Evolutionary conservation across 1,140 invertebrate genomes (phyloP).

Genomic region (Capitella teleta): DNA sequence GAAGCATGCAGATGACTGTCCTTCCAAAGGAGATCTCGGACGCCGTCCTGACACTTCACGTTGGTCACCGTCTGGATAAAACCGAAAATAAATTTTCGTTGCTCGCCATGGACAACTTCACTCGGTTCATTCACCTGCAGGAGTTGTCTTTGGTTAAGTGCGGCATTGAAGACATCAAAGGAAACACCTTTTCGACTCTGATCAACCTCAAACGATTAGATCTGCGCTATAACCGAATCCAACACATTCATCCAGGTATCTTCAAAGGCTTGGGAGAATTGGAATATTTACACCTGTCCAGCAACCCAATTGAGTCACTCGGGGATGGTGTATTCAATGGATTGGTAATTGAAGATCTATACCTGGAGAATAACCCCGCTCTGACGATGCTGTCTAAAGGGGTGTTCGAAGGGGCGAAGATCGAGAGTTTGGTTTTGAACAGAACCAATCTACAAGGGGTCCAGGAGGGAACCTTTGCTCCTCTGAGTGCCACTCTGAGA

Average conservation of each 20-base stretch:
- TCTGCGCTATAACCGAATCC: constrained; percentile 7
- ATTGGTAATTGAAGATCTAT: constrained; percentile 3
- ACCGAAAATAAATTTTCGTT: background rate
- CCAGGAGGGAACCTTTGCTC: background rate
- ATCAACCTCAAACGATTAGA: constrained; percentile 4
- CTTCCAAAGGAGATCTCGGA: background rate
- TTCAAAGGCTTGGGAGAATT: constrained; percentile 5
- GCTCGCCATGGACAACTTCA: background rate
- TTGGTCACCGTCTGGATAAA: background rate
- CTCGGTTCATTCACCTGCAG: background rate
- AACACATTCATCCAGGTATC: background rate
- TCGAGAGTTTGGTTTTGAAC: constrained; percentile 5
- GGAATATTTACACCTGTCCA: constrained; percentile 7
- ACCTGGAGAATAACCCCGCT: constrained; percentile 5
- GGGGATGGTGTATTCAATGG: constrained; percentile 1
- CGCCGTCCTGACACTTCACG: background rate
- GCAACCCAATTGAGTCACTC: constrained; percentile 6
- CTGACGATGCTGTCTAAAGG: background rate
- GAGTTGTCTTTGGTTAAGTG: constrained; percentile 3
- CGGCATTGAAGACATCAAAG: constrained; percentile 3
- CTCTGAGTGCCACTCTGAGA: background rate
- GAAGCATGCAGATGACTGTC: background rate
- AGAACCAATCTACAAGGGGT: constrained; percentile 1
- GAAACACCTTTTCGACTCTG: constrained; percentile 2
- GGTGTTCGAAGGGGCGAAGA: constrained; percentile 3